Conservation (phyloP, 2,888 invertebrate species). For the Diarsia mendica region DNA sequence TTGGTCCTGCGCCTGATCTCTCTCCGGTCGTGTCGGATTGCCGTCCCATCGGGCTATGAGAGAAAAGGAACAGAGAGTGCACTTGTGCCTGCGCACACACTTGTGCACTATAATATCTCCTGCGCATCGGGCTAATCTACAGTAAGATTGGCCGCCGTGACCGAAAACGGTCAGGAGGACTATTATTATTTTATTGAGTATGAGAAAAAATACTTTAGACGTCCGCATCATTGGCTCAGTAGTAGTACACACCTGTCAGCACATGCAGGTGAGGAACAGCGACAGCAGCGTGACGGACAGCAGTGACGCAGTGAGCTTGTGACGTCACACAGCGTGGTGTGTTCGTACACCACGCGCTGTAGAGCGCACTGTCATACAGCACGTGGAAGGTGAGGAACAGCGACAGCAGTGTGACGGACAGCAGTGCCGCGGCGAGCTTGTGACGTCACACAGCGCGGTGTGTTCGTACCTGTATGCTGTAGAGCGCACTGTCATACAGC, state of each 20-base stretch:
- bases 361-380: constrained; percentile 95
- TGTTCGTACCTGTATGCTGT: constrained; percentile 92
- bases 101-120: no score
- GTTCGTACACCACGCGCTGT: constrained; percentile 91
- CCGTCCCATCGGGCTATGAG: no score
- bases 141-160: no score
- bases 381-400: constrained; percentile 96
- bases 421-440: constrained; percentile 94
- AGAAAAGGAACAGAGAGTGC: no score
- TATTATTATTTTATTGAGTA: not conserved
- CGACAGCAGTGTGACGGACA: constrained; percentile 94
- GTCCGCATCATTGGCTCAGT: not conserved
- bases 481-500: constrained; percentile 95
- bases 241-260: not conserved
- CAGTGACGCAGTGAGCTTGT: constrained; percentile 95
- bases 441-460: constrained; percentile 92
- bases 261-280: constrained; percentile 88
- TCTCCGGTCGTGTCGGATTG: no score
- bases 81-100: no score
- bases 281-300: constrained; percentile 95
- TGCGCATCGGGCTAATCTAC: no score
- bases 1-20: no score
- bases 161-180: no score
- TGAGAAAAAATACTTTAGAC: not conserved
- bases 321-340: constrained; percentile 91